Evolutionary conservation across 2,797 vertebrate genomes (phyloP).

Genomic region (Chaunax sp.): DNA sequence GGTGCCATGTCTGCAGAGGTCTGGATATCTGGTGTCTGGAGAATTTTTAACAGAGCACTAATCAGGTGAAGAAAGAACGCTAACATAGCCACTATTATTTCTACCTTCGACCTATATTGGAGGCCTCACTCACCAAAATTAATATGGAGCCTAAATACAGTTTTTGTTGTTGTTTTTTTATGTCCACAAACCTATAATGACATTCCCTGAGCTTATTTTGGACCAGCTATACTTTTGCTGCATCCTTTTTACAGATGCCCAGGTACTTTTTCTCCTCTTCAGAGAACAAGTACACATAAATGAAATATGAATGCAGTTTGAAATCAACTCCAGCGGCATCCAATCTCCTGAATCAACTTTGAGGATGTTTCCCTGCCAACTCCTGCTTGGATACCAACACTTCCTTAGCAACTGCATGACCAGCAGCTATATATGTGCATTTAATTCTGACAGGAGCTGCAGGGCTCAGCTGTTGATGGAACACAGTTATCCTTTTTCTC

Average conservation of each 20-base stretch:
- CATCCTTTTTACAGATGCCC: constrained; percentile 49
- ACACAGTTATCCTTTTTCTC: constrained; percentile 79
- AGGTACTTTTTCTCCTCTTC: constrained; percentile 42
- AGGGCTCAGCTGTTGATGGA: constrained; percentile 82
- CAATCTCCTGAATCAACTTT: constrained; percentile 78
- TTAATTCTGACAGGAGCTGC: constrained; percentile 75
- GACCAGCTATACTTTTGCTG: constrained; percentile 29
- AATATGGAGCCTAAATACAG: constrained; percentile 48
- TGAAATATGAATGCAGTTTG: constrained; percentile 61
- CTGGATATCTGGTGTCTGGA: constrained; percentile 15
- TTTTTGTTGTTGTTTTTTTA: constrained; percentile 33
- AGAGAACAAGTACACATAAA: constrained; percentile 51
- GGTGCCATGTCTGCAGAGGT: constrained; percentile 20
- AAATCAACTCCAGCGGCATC: constrained; percentile 68
- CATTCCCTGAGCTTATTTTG: constrained; percentile 65
- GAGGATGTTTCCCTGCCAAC: constrained; percentile 74
- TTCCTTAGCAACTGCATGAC: constrained; percentile 82
- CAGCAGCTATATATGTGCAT: constrained; percentile 74
- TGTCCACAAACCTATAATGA: constrained; percentile 44
- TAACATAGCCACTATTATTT: constrained; percentile 36
- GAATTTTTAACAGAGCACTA: constrained; percentile 13
- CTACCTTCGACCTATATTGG: constrained; percentile 6
- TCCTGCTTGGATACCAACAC: constrained; percentile 79
- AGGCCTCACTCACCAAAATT: constrained; percentile 31
- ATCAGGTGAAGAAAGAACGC: constrained; percentile 37